Evolutionary conservation across 2,797 vertebrate genomes (phyloP), one percentile per base, ranked within the genome.

Genomic region (Anguilla obscura): DNA sequence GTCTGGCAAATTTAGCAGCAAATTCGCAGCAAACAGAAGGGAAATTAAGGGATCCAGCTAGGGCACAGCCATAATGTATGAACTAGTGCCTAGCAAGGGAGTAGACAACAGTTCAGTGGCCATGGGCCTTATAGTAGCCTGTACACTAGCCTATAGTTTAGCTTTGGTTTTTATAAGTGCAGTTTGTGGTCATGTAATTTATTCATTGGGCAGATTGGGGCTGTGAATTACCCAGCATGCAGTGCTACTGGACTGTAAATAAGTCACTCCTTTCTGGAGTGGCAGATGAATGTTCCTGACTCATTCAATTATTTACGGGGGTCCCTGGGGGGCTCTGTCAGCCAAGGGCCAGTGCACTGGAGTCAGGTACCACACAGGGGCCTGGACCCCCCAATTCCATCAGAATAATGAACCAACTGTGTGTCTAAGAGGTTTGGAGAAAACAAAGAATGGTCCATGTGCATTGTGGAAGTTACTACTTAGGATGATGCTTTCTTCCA

Each of bases 391-490:
- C 82, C 82, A 87, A 58, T 50, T 48, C 76, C 40, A 83, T 82
- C 71, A 86, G 45, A 91, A 88, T 91, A 88, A 91, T 90, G 83
- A 40, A 90, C 85, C n/a, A 83, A 5, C 24, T 30, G 18, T 40
- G 48, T 56, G 66, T 74, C 30, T 76, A 54, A 90, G 92, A 36
- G 66, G 7, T 30, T 54, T 30, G 10, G 10, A n/a, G 27, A 71
- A 36, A 50, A 50, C 36, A 85, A 45, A 80, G 16, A 80, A 71
- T 71, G 27, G 8, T 69, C 24, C 54, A 3, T 66, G 1, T 84
- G 52, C 36, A 10, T 85, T 33, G 40, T 79, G 88, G 88, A 45
- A 63, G 24, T 52, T 9, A 63, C 54, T 83, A 87, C 50, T 52
- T 52, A 52, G 7, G 7, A 52, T 89, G 86, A 60, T 21, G 63